Evolutionary conservation across 2,888 invertebrate species (phyloP).

Genomic region (Eremobia ochroleuca): DNA sequence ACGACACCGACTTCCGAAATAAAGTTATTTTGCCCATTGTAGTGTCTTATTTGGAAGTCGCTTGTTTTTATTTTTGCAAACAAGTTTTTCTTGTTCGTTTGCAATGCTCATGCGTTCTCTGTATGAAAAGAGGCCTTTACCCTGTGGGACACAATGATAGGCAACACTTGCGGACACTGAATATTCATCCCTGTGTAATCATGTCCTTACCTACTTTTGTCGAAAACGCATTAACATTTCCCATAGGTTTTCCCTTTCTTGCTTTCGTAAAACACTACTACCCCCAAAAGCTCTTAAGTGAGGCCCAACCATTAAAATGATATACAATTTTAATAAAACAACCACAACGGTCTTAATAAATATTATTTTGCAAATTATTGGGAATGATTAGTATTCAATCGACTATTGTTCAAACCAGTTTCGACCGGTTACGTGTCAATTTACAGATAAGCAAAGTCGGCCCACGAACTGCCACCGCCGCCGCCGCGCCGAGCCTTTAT

Average conservation of each 20-base stretch:
- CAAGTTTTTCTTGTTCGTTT: too few relatives aligned
- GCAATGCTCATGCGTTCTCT: background rate
- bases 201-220: background rate
- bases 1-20: too few relatives aligned
- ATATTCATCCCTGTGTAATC: background rate
- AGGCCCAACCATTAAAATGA: slow-evolving; percentile 27
- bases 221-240: background rate
- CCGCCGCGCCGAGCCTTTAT: slow-evolving; percentile 14
- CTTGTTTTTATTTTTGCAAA: too few relatives aligned
- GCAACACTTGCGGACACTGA: background rate
- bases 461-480: slow-evolving; percentile 49
- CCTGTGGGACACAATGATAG: background rate
- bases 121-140: background rate
- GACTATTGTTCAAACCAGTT: slow-evolving; percentile 65
- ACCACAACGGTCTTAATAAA: slow-evolving; percentile 28
- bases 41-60: too few relatives aligned
- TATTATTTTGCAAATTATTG: slow-evolving; percentile 57
- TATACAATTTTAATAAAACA: slow-evolving; percentile 26
- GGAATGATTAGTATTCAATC: slow-evolving; percentile 65
- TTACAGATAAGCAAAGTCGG: slow-evolving; percentile 50
- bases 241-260: background rate
- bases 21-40: too few relatives aligned
- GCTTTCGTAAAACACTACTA: background rate
- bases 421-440: slow-evolving; percentile 63
- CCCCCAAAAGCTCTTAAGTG: background rate